A percentile compares a stretch with the other conserved stretches of the same genome.
These are phyloP conservation scores for Camponotus fellah DNA, from an alignment of 2,888 invertebrate genomes.

Conservation along the genomic window DNA sequence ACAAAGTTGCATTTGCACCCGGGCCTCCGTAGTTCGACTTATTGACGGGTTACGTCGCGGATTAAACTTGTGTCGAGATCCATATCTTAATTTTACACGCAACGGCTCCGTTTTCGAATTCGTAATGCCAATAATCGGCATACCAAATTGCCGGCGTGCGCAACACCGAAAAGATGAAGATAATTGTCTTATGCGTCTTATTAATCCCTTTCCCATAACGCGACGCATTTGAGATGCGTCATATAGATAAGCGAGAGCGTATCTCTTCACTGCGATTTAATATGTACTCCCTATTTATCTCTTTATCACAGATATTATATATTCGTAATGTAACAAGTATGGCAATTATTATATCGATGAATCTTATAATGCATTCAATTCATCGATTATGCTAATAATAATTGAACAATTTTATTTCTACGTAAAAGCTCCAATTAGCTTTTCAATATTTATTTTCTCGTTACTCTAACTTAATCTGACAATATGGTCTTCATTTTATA, in stretches of 20 bases:
- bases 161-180: constrained; percentile 40
- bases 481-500: neutral
- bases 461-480: neutral
- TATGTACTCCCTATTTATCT: neutral
- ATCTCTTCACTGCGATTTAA: constrained; percentile 33
- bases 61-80: constrained; percentile 32
- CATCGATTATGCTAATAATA: neutral
- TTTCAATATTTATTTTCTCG: neutral
- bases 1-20: constrained; percentile 54
- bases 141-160: constrained; percentile 25
- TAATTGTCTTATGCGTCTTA: constrained; percentile 24
- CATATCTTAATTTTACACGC: constrained; percentile 41
- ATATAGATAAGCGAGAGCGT: neutral
- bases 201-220: constrained; percentile 31
- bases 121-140: constrained; percentile 36
- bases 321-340: neutral
- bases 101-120: neutral
- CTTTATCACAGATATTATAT: neutral
- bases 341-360: neutral
- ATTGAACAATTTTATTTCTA: neutral
- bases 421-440: neutral
- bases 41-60: constrained; percentile 38
- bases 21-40: constrained; percentile 32
- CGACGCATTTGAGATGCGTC: neutral
- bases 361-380: neutral